phyloP scores from a whole-genome alignment of 92 coral and sea anemone genomes.

The Palythoa grandiflora region DNA sequence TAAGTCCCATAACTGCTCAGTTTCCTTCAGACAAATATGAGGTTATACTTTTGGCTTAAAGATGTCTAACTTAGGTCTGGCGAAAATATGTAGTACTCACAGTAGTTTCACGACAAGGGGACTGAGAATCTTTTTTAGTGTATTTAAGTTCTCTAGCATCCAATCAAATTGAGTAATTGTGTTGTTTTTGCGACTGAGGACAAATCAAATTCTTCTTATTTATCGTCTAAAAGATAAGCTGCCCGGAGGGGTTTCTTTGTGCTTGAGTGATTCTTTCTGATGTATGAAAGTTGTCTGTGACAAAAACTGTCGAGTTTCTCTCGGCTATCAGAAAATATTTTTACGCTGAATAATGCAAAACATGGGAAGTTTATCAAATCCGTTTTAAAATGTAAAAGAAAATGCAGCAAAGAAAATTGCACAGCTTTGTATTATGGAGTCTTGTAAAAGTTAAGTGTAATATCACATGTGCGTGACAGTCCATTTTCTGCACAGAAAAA shows the following conservation, averaged over 20 bases:
- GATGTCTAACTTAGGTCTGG: neutral
- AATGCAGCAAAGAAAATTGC: neutral
- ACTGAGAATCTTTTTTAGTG: neutral
- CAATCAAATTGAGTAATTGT: slow-evolving; percentile 11
- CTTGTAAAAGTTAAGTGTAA: neutral
- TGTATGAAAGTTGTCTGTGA: neutral
- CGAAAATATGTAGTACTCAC: neutral
- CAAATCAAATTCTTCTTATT: slow-evolving; percentile 8
- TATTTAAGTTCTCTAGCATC: neutral
- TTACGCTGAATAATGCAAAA: neutral
- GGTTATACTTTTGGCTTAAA: neutral
- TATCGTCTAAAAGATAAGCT: slow-evolving; percentile 20
- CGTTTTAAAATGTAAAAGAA: neutral
- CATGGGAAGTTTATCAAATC: neutral
- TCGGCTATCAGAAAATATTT: neutral
- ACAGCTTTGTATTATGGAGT: neutral
- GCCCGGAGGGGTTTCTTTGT: slow-evolving; percentile 12
- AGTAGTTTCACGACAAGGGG: neutral
- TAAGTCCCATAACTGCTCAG: slow-evolving; percentile 27
- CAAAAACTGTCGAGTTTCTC: slow-evolving; percentile 38
- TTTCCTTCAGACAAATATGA: slow-evolving; percentile 3
- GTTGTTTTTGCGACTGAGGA: neutral
- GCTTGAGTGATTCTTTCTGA: slow-evolving; percentile 10
- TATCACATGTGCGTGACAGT: slow-evolving; percentile 19
- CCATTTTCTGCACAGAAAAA: neutral